Conservation (phyloP, 1,140 invertebrate genomes). For the Hypsibius dujardini region DNA sequence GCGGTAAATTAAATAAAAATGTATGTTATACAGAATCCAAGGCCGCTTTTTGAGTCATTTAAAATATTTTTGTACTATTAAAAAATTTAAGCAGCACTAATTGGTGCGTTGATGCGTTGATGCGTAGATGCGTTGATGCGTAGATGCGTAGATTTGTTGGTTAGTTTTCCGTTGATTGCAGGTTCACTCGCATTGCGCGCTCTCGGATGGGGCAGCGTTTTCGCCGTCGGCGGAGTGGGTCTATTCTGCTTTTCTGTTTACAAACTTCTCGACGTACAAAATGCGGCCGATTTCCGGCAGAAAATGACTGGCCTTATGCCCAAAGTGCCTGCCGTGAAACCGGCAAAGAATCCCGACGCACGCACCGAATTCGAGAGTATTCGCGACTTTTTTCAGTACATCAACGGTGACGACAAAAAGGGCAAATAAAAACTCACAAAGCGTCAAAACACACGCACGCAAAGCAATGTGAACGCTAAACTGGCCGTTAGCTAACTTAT, state of each 20-base stretch:
- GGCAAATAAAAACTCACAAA: neutral
- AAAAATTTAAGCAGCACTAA: no score
- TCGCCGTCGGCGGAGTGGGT: conserved; percentile 60
- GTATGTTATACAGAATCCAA: no score
- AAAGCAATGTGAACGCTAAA: no score
- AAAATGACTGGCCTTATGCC: conserved; percentile 45
- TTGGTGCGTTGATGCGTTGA: no score
- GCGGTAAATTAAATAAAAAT: no score
- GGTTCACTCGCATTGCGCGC: conserved; percentile 35
- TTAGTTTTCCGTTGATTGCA: no score
- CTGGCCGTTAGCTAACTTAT: no score
- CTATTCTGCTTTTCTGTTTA: conserved; percentile 62
- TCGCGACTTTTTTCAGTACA: conserved; percentile 32
- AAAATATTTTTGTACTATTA: no score
- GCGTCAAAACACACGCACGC: no score
- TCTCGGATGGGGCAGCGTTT: conserved; percentile 64
- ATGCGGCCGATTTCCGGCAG: conserved; percentile 39
- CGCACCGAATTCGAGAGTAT: conserved; percentile 56
- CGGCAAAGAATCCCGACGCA: conserved; percentile 51
- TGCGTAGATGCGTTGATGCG: no score
- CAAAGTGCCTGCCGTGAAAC: conserved; percentile 46
- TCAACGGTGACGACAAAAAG: conserved; percentile 25
- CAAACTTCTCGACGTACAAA: conserved; percentile 65
- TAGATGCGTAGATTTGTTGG: no score
- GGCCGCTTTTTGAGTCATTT: no score